Evolutionary conservation across 2,888 invertebrate genomes (phyloP), one percentile per base, ranked within the genome.

Genomic region (Malacosoma neustria): DNA sequence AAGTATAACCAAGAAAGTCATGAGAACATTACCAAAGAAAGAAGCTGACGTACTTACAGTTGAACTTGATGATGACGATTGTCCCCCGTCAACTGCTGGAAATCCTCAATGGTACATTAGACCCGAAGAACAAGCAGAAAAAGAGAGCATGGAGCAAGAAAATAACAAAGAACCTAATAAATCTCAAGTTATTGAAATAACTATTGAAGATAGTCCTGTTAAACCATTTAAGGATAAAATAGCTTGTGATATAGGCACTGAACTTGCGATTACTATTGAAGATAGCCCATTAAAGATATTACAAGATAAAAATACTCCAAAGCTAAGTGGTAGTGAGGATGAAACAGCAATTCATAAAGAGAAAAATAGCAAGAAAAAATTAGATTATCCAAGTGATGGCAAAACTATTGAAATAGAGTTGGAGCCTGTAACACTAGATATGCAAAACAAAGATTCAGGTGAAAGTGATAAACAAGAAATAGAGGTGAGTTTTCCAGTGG

Each of bases 161-260:
- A 82, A 84, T 48, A 81, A 81, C 51, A 63, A 56, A 46, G 81
- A 84, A 45, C 81, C 81, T 34, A 63, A 67, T 14, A 30, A 40
- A 14, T 36, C 42, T 2, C 60, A 61, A 3, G 62, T 61, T 43
- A 63, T 81, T 37, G 84, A 84, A 66, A 82, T 85, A 13, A 75
- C 69, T 15, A 84, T 86, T 49, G 85, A 86, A 46, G 81, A 82
- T 44, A 85, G 79, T 47, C 84, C 84, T 11, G 50, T 76, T 3
- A 82, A 82, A 51, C 64, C 70, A 38, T 22, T 45, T 6, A 40
- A 46, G n/a, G 48, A 40, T 13, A 70, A 69, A 43, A 54, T 56
- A 37, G 48, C 54, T 15, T 48, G 45, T 49, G 63, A 71, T 45
- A 48, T 70, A 14, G 64, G 61, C 11, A 46, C 57, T 22, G 72